Evolutionary conservation across 2,797 vertebrate species (phyloP).

Genomic region (Picus viridis): DNA sequence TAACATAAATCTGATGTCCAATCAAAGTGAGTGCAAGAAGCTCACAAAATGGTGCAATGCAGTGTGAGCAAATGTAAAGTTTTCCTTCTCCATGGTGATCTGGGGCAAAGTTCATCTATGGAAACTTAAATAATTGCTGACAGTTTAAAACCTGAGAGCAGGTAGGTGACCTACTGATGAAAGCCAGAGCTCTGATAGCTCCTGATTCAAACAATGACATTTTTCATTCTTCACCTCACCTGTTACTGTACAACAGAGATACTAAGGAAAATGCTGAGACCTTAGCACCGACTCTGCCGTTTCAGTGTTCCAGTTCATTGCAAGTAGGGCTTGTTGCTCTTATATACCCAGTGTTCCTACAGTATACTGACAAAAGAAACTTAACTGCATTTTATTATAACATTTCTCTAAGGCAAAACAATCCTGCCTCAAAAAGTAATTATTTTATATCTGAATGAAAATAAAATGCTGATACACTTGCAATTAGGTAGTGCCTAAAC

Average conservation of each 20-base stretch:
- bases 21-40: background rate
- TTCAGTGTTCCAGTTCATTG: slow-evolving; percentile 31
- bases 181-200: slow-evolving; percentile 1
- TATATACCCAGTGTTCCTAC: background rate
- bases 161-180: slow-evolving; percentile 19
- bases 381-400: background rate
- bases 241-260: slow-evolving; percentile 27
- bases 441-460: background rate
- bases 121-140: slow-evolving; percentile 40
- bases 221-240: slow-evolving; percentile 31
- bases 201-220: slow-evolving; percentile 24
- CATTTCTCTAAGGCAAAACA: background rate
- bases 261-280: slow-evolving; percentile 35
- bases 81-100: background rate
- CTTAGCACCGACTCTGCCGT: slow-evolving; percentile 8
- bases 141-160: slow-evolving; percentile 18
- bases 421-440: slow-evolving; percentile 2
- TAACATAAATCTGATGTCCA: background rate
- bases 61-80: background rate
- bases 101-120: background rate
- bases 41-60: background rate
- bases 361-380: background rate
- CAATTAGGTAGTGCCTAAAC: background rate
- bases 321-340: background rate
- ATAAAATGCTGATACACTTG: background rate